Conservation (phyloP, 2,113 vertebrate genomes). For the Cinclus mexicanus region DNA sequence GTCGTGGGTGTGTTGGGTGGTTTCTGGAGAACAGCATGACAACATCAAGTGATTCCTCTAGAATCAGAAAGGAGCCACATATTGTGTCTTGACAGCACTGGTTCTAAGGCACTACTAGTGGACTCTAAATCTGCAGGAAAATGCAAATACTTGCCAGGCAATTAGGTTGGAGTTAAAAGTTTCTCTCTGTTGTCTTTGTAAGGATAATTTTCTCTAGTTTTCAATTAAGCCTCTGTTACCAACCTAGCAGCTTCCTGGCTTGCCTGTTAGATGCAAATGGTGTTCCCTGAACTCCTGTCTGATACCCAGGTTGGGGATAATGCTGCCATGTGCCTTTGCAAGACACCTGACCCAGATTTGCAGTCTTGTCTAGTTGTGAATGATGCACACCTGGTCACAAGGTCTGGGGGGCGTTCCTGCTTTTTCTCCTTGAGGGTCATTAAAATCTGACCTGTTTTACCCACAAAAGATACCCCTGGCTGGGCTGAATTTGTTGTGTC, state of each 20-base stretch:
- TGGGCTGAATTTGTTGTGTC: background rate
- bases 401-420: background rate
- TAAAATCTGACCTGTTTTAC: background rate
- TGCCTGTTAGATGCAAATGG: background rate
- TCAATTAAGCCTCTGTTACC: background rate
- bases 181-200: background rate
- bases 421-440: background rate
- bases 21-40: background rate
- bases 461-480: background rate
- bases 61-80: background rate
- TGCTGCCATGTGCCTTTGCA: background rate
- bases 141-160: background rate
- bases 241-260: background rate
- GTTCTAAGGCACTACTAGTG: background rate
- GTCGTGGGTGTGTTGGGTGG: fast-evolving
- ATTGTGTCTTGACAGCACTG: background rate
- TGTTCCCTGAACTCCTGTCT: background rate
- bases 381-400: background rate
- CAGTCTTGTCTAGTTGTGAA: background rate
- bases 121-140: background rate
- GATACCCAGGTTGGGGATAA: background rate
- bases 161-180: background rate
- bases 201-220: background rate
- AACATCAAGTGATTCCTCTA: background rate
- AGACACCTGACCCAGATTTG: background rate